Base-by-base conservation (phyloP, 2,113 vertebrate genomes). In the Ceratotherium simum region DNA sequence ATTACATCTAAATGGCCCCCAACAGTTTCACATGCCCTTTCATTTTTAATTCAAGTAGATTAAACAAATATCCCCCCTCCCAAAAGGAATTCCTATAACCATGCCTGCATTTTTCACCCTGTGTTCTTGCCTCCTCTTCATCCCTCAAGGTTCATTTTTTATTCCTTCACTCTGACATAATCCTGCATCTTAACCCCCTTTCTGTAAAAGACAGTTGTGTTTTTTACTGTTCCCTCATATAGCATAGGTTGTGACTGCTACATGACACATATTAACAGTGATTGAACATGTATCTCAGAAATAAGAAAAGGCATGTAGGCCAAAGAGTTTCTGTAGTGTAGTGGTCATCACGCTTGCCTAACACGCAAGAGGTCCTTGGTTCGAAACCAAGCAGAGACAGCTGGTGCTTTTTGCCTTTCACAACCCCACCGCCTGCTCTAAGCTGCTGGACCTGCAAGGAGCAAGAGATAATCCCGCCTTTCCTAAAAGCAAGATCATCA, bases 261-360 rank as follows among this genome's bases (percentile, higher is more conserved):
- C 21, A 6, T 23, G 79, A 36, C 54, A 13, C 79, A 27, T 23
- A 10, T 27, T 33, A 27, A 36, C 21, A 0, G 56, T 5, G 21
- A 54, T 54, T 3, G 8, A 27, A 29, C 13, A 10, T 33, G 51
- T 3, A 36, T 25, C 33, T 14, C 33, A 0, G n/a, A 39, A 29
- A 12, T 1, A 9, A 8, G 21, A 25, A 29, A 17, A 6, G 2
- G 23, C 1, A 0, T 3, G 0, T 1, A 4, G 8, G 12, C 7
- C 14, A 27, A 0, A n/a, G 1, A 2, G 99, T 99, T 99, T 99
- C 99, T 98, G 98, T 99, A 99, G 99, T 99, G 99, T 99, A 99
- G 99, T 99, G 99, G 99, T 99, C 99, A 99, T 99, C 99, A 99
- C 98, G 98, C 99, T 99, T 98, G 98, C 99, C 99, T 99, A 87